Conservation (phyloP, 2,113 vertebrate species). For the Brachypteracias leptosomus region DNA sequence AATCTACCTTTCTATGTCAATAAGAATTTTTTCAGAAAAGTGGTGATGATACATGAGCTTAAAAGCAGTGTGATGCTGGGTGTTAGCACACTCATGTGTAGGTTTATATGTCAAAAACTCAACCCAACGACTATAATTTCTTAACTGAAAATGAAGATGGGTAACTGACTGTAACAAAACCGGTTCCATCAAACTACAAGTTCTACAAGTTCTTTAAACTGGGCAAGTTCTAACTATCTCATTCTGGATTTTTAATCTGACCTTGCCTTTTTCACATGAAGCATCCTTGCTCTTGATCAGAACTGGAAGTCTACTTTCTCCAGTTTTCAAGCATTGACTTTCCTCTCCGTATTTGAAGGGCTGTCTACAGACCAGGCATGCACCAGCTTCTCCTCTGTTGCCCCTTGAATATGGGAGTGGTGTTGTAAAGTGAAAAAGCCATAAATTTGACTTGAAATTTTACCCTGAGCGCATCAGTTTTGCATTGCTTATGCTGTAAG, state of each 20-base stretch:
- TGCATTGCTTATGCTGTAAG: background rate
- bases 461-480: background rate
- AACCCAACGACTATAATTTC: background rate
- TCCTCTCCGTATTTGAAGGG: background rate
- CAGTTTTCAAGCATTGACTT: background rate
- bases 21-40: background rate
- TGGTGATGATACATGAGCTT: background rate
- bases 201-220: background rate
- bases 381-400: background rate
- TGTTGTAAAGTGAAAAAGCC: background rate
- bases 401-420: background rate
- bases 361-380: background rate
- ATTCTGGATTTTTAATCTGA: background rate
- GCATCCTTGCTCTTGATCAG: background rate
- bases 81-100: background rate
- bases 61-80: background rate
- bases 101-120: background rate
- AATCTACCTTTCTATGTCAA: background rate
- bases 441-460: background rate
- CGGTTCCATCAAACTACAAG: background rate
- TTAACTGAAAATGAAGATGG: background rate
- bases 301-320: background rate
- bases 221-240: background rate
- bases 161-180: background rate
- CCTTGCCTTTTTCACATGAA: background rate